phyloP scores from a whole-genome alignment of 2,888 invertebrate species.

The Caenorhabditis virilis region DNA sequence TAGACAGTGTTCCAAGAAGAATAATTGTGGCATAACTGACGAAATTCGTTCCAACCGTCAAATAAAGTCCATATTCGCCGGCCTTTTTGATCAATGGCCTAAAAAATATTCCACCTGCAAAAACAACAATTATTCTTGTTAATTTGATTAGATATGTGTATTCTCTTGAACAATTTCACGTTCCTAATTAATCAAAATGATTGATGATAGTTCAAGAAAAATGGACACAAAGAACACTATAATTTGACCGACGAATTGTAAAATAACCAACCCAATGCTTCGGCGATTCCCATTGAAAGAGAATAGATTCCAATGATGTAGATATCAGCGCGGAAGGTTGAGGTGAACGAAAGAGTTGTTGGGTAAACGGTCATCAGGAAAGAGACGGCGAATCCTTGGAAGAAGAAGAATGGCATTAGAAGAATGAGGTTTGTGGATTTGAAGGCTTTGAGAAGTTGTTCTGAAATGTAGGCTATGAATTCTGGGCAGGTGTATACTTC shows the following conservation, averaged over 20 bases:
- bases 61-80: slow-evolving; percentile 36
- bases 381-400: slow-evolving; percentile 50
- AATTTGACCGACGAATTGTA: neutral
- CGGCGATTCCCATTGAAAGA: slow-evolving; percentile 43
- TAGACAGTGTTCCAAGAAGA: slow-evolving; percentile 30
- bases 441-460: slow-evolving; percentile 40
- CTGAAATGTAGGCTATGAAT: slow-evolving; percentile 33
- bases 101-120: slow-evolving; percentile 43
- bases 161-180: neutral
- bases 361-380: slow-evolving; percentile 51
- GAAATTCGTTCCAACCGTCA: slow-evolving; percentile 36
- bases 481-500: too few species aligned
- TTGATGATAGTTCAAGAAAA: neutral
- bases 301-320: slow-evolving; percentile 47
- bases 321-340: slow-evolving; percentile 33
- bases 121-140: neutral
- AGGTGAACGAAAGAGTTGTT: slow-evolving; percentile 46
- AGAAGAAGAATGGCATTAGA: slow-evolving; percentile 50
- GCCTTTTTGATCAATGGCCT: slow-evolving; percentile 40
- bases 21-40: slow-evolving; percentile 32
- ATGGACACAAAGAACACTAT: neutral
- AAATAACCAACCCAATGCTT: slow-evolving; percentile 39
- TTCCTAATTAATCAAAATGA: neutral
- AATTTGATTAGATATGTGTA: too few species aligned
- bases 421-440: slow-evolving; percentile 35